These are phyloP conservation scores for Drosophila pandora DNA, from an alignment of 1,140 invertebrate species.

Conservation along the genomic window DNA sequence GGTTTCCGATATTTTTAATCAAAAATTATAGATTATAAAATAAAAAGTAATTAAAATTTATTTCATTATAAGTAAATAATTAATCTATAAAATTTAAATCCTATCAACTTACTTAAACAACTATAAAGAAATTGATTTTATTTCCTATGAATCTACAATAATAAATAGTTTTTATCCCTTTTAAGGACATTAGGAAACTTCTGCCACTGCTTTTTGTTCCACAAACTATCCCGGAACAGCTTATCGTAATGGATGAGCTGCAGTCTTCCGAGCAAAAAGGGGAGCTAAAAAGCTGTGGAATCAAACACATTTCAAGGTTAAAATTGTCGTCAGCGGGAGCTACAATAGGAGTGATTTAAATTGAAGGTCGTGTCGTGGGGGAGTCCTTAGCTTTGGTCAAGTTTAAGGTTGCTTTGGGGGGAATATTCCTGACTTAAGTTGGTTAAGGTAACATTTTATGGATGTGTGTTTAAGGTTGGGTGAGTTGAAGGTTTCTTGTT, in stretches of 20 bases:
- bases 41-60: too few species aligned
- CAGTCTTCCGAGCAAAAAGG: slow-evolving; percentile 13
- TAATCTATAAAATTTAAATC: too few species aligned
- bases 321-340: slow-evolving; percentile 38
- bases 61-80: too few species aligned
- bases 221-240: slow-evolving; percentile 59
- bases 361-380: slow-evolving; percentile 56
- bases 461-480: not conserved
- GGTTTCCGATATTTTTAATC: not conserved
- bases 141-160: too few species aligned
- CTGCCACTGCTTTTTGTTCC: slow-evolving; percentile 12
- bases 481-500: slow-evolving; percentile 32
- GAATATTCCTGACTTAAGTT: not conserved
- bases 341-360: slow-evolving; percentile 43
- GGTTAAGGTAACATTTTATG: not conserved
- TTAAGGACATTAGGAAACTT: not conserved
- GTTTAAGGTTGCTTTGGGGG: slow-evolving; percentile 45
- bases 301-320: slow-evolving; percentile 54
- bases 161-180: not conserved
- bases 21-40: too few species aligned
- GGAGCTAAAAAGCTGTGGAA: slow-evolving; percentile 11
- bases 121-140: too few species aligned
- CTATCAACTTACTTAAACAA: too few species aligned
- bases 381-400: slow-evolving; percentile 47
- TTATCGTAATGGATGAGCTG: slow-evolving; percentile 75